Conservation (phyloP, 2,797 vertebrate genomes). For the Dicrostonyx torquatus region DNA sequence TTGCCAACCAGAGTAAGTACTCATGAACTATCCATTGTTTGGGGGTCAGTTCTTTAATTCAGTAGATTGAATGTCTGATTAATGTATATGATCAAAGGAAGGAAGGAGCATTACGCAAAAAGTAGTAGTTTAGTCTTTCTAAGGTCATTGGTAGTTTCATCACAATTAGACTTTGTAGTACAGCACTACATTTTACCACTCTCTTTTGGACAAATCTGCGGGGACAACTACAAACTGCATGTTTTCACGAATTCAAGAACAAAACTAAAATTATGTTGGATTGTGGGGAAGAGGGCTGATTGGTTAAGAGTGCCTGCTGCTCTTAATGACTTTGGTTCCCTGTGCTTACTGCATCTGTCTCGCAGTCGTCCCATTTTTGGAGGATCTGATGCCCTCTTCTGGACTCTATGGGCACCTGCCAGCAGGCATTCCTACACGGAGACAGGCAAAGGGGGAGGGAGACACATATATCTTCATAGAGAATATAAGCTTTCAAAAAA, state of each 20-base stretch:
- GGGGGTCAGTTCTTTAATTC: neutral
- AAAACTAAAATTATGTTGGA: neutral
- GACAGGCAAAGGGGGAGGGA: neutral
- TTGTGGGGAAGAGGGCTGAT: neutral
- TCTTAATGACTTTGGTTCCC: neutral
- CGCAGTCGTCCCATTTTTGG: neutral
- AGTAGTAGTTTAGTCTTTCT: neutral
- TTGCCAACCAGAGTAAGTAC: conserved; percentile 86
- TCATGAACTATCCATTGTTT: neutral
- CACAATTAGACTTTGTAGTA: neutral
- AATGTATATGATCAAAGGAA: neutral
- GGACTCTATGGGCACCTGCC: neutral
- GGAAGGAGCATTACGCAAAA: neutral
- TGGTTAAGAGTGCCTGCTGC: neutral
- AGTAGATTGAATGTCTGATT: neutral
- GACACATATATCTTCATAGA: neutral
- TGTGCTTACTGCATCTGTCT: too few species aligned
- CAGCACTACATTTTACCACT: neutral
- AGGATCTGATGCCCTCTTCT: neutral
- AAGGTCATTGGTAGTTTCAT: neutral
- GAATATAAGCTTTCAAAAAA: neutral
- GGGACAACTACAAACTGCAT: neutral
- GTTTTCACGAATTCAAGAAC: neutral
- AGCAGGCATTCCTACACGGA: neutral
- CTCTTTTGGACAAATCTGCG: neutral